Conservation (phyloP, 2,888 invertebrate species). For the Epistrophe eligans region DNA sequence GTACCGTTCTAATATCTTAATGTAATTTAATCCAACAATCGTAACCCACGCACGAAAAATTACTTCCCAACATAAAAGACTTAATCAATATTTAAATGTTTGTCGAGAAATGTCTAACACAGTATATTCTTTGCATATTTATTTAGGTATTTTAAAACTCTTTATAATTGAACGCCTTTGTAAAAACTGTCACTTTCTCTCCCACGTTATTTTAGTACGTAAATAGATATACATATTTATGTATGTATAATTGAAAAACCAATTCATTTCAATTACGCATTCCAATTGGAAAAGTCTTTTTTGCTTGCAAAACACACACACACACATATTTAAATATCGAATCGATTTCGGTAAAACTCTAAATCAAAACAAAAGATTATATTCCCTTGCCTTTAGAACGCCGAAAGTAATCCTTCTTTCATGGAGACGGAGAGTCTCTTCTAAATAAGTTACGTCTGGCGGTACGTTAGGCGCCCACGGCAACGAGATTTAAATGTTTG, state of each 20-base stretch:
- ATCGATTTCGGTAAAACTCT: neutral
- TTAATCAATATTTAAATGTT: neutral
- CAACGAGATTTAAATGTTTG: too few relatives aligned
- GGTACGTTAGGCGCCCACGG: neutral
- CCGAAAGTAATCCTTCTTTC: neutral
- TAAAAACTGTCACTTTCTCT: conserved; percentile 7
- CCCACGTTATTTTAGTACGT: neutral
- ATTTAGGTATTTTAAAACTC: neutral
- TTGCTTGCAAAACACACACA: neutral
- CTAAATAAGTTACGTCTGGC: neutral
- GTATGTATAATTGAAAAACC: conserved; percentile 5
- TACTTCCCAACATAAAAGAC: neutral
- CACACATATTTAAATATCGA: neutral
- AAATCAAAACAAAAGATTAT: neutral
- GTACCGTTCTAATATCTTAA: too few relatives aligned
- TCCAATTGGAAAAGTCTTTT: neutral
- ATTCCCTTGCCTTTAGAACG: neutral
- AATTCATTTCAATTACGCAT: neutral
- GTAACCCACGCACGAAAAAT: conserved; percentile 6
- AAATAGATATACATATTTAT: neutral
- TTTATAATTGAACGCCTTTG: conserved; percentile 10
- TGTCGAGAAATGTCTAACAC: neutral
- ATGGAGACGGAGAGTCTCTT: neutral
- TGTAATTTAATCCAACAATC: neutral
- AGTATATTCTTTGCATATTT: neutral